Percentiles rank a stretch among this genome's conserved stretches.
Conservation (phyloP, 2,113 vertebrate genomes). For the Cephalopholis sonnerati region DNA sequence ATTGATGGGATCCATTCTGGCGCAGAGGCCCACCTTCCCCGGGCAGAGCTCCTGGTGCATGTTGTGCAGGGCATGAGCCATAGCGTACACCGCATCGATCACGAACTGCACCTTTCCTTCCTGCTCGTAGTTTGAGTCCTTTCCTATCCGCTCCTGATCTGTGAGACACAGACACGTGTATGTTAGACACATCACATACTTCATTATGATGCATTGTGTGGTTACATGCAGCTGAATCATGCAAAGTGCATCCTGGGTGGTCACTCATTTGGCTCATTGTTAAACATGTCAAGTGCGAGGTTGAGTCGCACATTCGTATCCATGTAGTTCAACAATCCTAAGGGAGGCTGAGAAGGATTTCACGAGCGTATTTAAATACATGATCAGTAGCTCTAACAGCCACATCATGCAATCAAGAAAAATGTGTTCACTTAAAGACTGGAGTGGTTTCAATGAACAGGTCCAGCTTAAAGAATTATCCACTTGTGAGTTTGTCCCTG, state of each 20-base stretch:
- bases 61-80: conserved; percentile 96
- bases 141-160: conserved; percentile 97
- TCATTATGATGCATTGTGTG: background rate
- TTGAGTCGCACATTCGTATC: conserved; percentile 12
- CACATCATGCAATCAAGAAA: conserved; percentile 48
- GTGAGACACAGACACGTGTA: conserved; percentile 49
- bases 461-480: conserved; percentile 42
- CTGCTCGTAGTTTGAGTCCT: conserved; percentile 94
- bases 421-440: conserved; percentile 32
- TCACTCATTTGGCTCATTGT: conserved; percentile 20
- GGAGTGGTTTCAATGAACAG: conserved; percentile 32
- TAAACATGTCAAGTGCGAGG: conserved; percentile 19
- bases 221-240: background rate
- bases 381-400: conserved; percentile 9
- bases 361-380: conserved; percentile 25
- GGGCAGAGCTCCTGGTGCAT: conserved; percentile 96
- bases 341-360: conserved; percentile 30
- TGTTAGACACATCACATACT: background rate
- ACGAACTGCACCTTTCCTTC: conserved; percentile 99
- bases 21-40: conserved; percentile 92
- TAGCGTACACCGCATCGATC: conserved; percentile 95
- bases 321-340: conserved; percentile 30
- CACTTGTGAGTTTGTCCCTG: conserved; percentile 26
- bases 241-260: background rate
- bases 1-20: conserved; percentile 94